Base-by-base conservation (phyloP, 2,113 vertebrate genomes). In the Chionomys nivalis region DNA sequence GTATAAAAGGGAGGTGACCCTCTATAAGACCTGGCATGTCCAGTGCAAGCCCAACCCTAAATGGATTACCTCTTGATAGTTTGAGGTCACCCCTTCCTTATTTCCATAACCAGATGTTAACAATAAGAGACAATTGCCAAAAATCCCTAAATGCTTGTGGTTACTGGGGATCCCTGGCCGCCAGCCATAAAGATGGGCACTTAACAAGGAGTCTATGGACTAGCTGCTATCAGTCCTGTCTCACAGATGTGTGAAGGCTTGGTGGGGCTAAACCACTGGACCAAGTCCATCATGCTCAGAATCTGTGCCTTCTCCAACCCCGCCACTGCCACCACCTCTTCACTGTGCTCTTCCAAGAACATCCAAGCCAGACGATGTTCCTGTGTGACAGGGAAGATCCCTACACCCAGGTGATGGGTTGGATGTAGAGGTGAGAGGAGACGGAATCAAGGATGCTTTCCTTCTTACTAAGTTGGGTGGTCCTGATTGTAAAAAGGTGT, bases 321-420 rank as follows among this genome's bases (percentile, higher is more conserved):
- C 17, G 1, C 9, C 7, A 9, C 16, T 17, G 1, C 28, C 12
- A 19, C 49, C 26, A 9, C 14, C 5, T 5, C 1, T 65, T 42
- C 21, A 55, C 21, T 42, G 8, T 14, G 55, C 28, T 73, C 36
- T 73, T 28, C 36, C 36, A 42, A 52, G 21, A 31, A 6, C 31
- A 6, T 24, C 31, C 31, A 42, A 55, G 47, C 70, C 76, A 47
- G 89, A 73, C n/a, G 61, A 1, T 7, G 13, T 47, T 47, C n/a
- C 85, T 76, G 76, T 1, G 33, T 68, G 58, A 68, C 23, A 39
- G 31, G 55, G 2, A 11, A 83, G 44, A 33, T 26, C 47, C 14
- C 28, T 5, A 28, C 16, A 39, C 17, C 19, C 23, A 5, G 24
- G 55, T 36, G 39, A 14, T 70, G 24, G 39, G 36, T 23, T 4